Evolutionary conservation across 2,113 vertebrate species (phyloP).

Genomic region (Cygnus atratus): DNA sequence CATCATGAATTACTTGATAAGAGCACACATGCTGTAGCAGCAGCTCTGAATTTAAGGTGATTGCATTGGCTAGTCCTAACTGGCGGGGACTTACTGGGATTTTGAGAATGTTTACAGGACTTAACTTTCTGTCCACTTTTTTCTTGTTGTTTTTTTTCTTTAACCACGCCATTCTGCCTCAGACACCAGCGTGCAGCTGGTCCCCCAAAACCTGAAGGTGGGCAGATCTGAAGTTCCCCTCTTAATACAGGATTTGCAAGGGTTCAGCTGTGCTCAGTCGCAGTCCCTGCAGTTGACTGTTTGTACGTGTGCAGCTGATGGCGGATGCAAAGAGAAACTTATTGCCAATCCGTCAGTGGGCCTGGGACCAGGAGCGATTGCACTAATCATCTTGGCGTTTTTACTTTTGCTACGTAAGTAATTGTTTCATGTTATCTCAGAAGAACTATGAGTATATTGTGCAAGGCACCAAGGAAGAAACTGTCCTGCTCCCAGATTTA

Average conservation of each 20-base stretch:
- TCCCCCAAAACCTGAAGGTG: background rate
- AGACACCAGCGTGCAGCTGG: slow-evolving; percentile 74
- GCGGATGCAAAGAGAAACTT: background rate
- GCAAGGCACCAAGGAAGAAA: background rate
- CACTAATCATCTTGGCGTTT: slow-evolving; percentile 74
- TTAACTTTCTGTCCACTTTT: background rate
- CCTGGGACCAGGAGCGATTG: slow-evolving; percentile 72
- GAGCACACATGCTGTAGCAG: background rate
- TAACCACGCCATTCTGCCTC: background rate
- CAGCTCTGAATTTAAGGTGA: background rate
- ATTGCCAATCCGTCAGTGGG: fast-evolving
- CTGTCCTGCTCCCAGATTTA: background rate
- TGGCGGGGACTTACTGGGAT: background rate
- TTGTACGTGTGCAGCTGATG: slow-evolving; percentile 52
- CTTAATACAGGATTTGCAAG: slow-evolving; percentile 73
- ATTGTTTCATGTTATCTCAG: background rate
- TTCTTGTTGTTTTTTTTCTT: background rate
- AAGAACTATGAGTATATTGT: background rate
- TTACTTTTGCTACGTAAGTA: slow-evolving; percentile 81
- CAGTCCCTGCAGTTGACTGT: slow-evolving; percentile 69
- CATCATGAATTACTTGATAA: background rate
- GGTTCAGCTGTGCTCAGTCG: slow-evolving; percentile 67
- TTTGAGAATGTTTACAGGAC: background rate
- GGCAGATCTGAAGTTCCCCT: slow-evolving; percentile 67
- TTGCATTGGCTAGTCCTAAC: background rate